A percentile compares a stretch with the other conserved stretches of the same genome.
Evolutionary conservation across 1,140 invertebrate species (phyloP).

Genomic region (Neodiprion virginianus): DNA sequence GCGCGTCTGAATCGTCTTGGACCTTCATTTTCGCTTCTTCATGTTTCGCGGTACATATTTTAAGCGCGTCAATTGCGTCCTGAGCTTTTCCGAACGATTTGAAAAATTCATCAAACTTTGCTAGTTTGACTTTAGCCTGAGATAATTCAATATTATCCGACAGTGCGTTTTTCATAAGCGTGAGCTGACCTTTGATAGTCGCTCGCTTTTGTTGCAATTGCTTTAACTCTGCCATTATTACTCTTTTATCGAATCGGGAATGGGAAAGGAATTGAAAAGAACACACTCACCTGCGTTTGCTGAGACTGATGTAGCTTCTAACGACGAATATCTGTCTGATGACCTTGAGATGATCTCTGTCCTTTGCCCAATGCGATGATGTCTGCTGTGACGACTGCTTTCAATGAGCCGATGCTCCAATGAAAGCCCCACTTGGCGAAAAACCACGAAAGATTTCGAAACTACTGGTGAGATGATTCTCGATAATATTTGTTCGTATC

Average conservation of each 20-base stretch:
- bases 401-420: background rate
- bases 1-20: constrained; percentile 11
- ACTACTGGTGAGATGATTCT: no score
- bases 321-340: constrained; percentile 1
- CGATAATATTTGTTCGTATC: no score
- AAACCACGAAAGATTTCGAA: no score
- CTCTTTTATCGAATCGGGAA: constrained; percentile 12
- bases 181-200: constrained; percentile 12
- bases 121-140: constrained; percentile 11
- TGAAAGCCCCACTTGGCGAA: no score
- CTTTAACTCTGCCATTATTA: background rate
- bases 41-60: background rate
- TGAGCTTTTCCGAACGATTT: constrained; percentile 4
- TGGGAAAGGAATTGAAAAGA: constrained; percentile 4
- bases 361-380: constrained; percentile 6
- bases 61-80: background rate
- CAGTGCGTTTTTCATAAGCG: constrained; percentile 12
- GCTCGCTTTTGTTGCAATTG: constrained; percentile 7
- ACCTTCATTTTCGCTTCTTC: constrained; percentile 11
- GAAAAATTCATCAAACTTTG: constrained; percentile 12
- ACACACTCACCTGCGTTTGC: constrained; percentile 13
- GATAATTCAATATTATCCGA: background rate
- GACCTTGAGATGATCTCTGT: constrained; percentile 4
- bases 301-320: background rate
- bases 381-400: constrained; percentile 1